Base-by-base conservation (phyloP, 2,888 invertebrate species). In the Candidula unifasciata region DNA sequence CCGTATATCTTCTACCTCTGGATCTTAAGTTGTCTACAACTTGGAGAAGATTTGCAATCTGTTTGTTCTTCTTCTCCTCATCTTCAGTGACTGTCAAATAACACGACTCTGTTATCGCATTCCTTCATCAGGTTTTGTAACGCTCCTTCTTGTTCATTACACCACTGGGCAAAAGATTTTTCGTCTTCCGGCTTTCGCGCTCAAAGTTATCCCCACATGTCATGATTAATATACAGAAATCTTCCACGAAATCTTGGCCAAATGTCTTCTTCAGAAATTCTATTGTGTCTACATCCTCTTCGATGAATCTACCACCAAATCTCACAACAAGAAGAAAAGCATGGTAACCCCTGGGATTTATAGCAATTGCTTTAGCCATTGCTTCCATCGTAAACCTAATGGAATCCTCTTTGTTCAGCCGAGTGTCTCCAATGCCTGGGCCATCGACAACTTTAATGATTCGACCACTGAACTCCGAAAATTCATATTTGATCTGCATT, bases 391-490 rank as follows among this genome's bases (percentile, higher is more conserved):
- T 37, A 60, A 66, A 37, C 27, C 44, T 80, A 10, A 44, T 24
- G 1, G 24, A 66, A 2, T 35, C 66, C 3, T 13, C 52, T 10
- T 6, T 13, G 6, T 3, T 66, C 3, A 44, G 6, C 5, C 2
- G 3, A n/a, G 68, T 80, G 21, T 80, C 79, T 3, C 79, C 33
- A 27, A 80, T 13, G 0, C 79, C 68, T 6, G 79, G 79, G 24
- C 66, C 68, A 44, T 80, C 79, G 0, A 80, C 79, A 10, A 80
- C 79, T 52, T 80, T 80, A 24, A 80, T 16, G 3, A 66, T 44
- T 13, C 60, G 66, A 10, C 44, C 66, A 6, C 68, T 52, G 18
- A 66, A 52, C 10, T 80, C 66, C 18, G 35, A 30, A 21, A 24
- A 44, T 33, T 80, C 79, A 64, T 27, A 80, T 5, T 68, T 37